Evolutionary conservation across 2,888 invertebrate species (phyloP), one percentile per base, ranked within the genome.

Genomic region (Lithosia quadra): DNA sequence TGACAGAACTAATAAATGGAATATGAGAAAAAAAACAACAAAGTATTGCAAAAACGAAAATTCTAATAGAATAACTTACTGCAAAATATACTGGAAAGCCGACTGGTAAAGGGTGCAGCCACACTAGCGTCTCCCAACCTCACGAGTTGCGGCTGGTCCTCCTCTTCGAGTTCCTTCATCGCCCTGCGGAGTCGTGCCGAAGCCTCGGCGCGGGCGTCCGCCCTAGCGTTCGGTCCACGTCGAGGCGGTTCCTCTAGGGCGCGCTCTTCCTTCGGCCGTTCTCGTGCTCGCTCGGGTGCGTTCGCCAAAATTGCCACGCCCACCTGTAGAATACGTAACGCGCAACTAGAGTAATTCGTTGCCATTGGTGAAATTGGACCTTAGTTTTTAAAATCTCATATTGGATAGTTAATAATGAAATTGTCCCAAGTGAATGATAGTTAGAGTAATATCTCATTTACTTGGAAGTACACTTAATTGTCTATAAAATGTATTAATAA

Each of bases 101-200:
- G 98, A 84, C 99, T 99, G 0, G 99, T 99, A 88, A 99, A 99
- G 0, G 99, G 99, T 4, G 99, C 99, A 0, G 99, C 99, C 70
- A 99, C 99, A 81, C 99, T 99, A 3, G 99, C 99, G 92, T 99
- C 99, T 2, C 99, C 99, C 65, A 99, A 93, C 89, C 99, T 97
- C 0, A 99, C 99, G 61, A 99, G 96, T 80, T 98, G 97, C 1
- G 97, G 96, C 82, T 97, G 96, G 66, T 99, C 99, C 73, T 97
- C 97, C 70, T 98, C 98, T 78, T 99, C 98, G 75, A 99, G 91
- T 83, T 99, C 98, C 86, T 97, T 97, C 90, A 99, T 95, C 73
- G 98, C 95, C 83, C 96, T 96, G 75, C 97, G 96, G 43, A 97
- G 90, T 66, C 96, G 95, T 1, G 91, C 91, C 0, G 91, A 83